These are phyloP conservation scores for Zonotrichia leucophrys DNA, from an alignment of 2,113 vertebrate genomes.

Conservation along the genomic window DNA sequence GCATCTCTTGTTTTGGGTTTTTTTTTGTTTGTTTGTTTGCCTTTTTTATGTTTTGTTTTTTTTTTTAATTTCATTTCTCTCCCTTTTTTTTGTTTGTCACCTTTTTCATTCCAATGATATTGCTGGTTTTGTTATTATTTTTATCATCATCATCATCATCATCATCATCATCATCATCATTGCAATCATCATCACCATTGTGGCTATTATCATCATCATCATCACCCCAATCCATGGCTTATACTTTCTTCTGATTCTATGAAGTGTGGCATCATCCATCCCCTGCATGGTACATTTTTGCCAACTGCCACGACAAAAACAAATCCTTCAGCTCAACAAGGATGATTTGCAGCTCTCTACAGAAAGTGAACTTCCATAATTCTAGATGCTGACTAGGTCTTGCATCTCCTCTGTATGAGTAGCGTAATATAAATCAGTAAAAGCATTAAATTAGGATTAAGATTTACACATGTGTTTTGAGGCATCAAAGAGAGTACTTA, in stretches of 20 bases:
- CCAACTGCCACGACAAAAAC: background rate
- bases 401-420: background rate
- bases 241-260: background rate
- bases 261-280: background rate
- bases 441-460: background rate
- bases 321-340: background rate
- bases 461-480: background rate
- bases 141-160: rapidly evolving
- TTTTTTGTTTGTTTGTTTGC: no score
- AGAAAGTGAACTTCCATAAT: background rate
- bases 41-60: no score
- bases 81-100: background rate
- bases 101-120: background rate
- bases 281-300: background rate
- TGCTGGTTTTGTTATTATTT: background rate
- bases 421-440: background rate
- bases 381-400: background rate
- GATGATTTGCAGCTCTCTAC: background rate
- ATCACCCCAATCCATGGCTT: background rate
- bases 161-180: background rate
- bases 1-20: background rate
- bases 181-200: no score
- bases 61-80: background rate
- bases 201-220: no score
- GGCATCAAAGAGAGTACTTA: background rate